Conservation (phyloP, 2,113 vertebrate genomes). For the Rhea americana region DNA sequence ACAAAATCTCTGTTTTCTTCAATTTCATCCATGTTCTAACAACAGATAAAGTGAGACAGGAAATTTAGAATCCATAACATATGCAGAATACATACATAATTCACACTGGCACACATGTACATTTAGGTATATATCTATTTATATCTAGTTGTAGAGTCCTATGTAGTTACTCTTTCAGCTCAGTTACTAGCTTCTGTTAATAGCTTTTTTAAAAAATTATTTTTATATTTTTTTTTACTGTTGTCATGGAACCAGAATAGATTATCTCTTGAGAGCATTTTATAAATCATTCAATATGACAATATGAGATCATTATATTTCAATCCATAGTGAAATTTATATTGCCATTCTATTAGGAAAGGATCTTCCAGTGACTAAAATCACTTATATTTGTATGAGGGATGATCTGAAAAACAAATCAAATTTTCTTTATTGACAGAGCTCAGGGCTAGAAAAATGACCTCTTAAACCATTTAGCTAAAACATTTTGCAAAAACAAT, state of each 20-base stretch:
- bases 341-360: rapidly evolving
- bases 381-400: background rate
- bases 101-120: background rate
- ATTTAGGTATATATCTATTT: background rate
- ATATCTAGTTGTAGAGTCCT: background rate
- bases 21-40: background rate
- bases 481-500: slow-evolving; percentile 6
- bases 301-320: background rate
- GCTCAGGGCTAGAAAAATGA: background rate
- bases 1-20: background rate
- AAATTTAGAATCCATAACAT: background rate
- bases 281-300: background rate
- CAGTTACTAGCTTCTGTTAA: background rate
- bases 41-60: background rate
- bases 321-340: background rate
- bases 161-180: background rate
- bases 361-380: background rate
- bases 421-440: slow-evolving; percentile 1
- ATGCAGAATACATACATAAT: background rate
- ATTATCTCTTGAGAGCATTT: background rate
- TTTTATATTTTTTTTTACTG: background rate
- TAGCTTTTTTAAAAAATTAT: background rate
- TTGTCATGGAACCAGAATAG: background rate
- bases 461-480: background rate
- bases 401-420: background rate